Evolutionary conservation across 2,797 vertebrate genomes (phyloP).

Genomic region (Muscicapa striata): DNA sequence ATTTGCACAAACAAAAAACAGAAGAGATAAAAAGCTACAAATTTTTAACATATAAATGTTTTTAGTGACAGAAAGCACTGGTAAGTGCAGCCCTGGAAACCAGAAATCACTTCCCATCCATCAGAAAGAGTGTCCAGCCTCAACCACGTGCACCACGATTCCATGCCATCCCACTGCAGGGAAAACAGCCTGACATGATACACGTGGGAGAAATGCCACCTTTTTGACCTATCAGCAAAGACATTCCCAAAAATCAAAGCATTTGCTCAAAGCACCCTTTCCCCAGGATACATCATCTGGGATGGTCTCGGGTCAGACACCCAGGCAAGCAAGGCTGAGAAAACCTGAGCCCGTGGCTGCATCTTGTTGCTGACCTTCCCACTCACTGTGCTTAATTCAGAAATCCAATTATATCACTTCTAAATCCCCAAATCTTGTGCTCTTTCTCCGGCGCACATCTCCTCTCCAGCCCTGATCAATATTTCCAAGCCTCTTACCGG

Average conservation of each 20-base stretch:
- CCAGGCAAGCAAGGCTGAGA: background rate
- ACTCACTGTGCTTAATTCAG: background rate
- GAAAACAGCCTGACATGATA: background rate
- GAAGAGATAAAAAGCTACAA: background rate
- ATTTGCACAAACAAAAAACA: background rate
- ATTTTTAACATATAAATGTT: background rate
- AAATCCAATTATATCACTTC: conserved; percentile 58
- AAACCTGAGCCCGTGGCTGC: background rate
- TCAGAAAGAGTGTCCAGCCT: background rate
- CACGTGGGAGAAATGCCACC: fast-evolving
- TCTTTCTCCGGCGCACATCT: conserved; percentile 49
- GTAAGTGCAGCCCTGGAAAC: background rate
- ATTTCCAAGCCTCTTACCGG: conserved; percentile 43
- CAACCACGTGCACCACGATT: background rate
- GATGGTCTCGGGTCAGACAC: fast-evolving
- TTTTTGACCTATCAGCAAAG: background rate
- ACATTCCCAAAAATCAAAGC: background rate
- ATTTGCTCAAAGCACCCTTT: background rate
- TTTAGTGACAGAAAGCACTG: background rate
- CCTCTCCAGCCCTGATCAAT: conserved; percentile 8
- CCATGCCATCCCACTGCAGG: fast-evolving
- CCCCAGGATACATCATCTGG: background rate
- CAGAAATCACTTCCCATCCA: background rate
- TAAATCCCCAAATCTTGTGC: conserved; percentile 60
- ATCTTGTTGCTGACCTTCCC: background rate